Conservation (phyloP, 2,113 vertebrate genomes). For the Petrocephalus microphthalmus region DNA sequence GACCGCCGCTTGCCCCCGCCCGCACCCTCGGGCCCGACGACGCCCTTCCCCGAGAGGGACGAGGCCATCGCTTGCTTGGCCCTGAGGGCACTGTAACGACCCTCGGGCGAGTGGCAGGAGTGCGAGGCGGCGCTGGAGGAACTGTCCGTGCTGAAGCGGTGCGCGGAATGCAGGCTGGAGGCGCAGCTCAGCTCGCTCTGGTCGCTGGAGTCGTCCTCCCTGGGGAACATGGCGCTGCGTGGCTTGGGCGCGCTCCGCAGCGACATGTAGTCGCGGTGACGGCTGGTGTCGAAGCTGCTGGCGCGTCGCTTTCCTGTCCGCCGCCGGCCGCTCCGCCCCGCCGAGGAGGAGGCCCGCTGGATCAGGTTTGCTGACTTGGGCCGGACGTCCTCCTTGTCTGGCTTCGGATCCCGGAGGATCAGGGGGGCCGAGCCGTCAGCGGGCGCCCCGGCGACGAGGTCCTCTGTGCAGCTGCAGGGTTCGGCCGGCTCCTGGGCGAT, state of each 20-base stretch:
- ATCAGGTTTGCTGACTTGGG: slow-evolving; percentile 71
- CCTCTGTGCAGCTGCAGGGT: slow-evolving; percentile 33
- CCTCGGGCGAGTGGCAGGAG: slow-evolving; percentile 84
- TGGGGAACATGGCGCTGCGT: slow-evolving; percentile 77
- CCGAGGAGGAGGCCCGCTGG: slow-evolving; percentile 64
- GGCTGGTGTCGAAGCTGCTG: slow-evolving; percentile 93
- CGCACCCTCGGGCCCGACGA: slow-evolving; percentile 54
- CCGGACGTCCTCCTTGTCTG: slow-evolving; percentile 61
- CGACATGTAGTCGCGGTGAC: slow-evolving; percentile 81
- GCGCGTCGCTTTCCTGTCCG: slow-evolving; percentile 86
- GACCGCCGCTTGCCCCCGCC: slow-evolving; percentile 61
- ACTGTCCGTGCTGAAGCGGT: slow-evolving; percentile 88
- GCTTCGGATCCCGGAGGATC: slow-evolving; percentile 48
- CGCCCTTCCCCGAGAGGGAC: slow-evolving; percentile 45
- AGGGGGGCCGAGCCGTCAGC: slow-evolving; percentile 44
- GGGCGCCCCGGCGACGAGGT: slow-evolving; percentile 41
- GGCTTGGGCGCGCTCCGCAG: slow-evolving; percentile 80
- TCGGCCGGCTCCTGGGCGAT: slow-evolving; percentile 34
- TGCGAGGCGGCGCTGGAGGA: slow-evolving; percentile 87
- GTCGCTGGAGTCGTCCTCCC: slow-evolving; percentile 90
- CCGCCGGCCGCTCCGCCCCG: slow-evolving; percentile 59
- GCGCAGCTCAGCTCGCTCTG: slow-evolving; percentile 92
- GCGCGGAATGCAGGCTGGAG: slow-evolving; percentile 83
- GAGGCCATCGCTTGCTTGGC: slow-evolving; percentile 61
- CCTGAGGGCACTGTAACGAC: slow-evolving; percentile 70